Percentiles rank a stretch among this genome's conserved stretches.
phyloP scores from a whole-genome alignment of 1,140 invertebrate species.

The Galendromus occidentalis region DNA sequence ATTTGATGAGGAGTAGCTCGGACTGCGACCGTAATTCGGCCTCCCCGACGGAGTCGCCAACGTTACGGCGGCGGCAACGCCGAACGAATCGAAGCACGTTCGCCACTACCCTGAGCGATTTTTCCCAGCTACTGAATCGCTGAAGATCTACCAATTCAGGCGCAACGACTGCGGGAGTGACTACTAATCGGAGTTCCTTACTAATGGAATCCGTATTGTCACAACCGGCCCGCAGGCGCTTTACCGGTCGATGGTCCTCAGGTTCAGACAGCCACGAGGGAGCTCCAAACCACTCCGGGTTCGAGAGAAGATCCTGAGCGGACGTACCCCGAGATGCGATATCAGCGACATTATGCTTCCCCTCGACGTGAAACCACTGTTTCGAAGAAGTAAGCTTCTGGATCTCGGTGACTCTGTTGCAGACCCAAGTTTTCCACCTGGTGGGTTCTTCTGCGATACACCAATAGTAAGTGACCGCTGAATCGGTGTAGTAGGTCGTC shows the following conservation, averaged over 20 bases:
- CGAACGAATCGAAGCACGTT: background rate
- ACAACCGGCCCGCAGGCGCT: background rate
- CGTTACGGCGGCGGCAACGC: too few relatives aligned
- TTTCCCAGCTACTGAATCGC: background rate
- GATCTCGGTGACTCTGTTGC: background rate
- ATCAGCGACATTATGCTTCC: background rate
- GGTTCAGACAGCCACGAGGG: background rate
- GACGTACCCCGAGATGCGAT: background rate
- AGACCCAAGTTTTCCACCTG: background rate
- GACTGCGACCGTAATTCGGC: too few relatives aligned
- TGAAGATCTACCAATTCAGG: background rate
- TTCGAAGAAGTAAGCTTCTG: background rate
- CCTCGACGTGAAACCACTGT: background rate
- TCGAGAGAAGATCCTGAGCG: background rate
- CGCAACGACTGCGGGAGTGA: background rate
- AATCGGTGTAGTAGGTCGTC: background rate
- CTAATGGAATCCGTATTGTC: background rate
- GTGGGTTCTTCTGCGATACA: background rate
- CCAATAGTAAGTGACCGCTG: background rate
- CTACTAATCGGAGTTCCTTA: background rate
- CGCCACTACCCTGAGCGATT: background rate
- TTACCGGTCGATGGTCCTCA: background rate
- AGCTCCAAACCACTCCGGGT: background rate
- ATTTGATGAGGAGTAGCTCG: too few relatives aligned
- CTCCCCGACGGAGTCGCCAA: too few relatives aligned